Evolutionary conservation across 1,140 invertebrate genomes (phyloP).

Genomic region (Tenebrio molitor): DNA sequence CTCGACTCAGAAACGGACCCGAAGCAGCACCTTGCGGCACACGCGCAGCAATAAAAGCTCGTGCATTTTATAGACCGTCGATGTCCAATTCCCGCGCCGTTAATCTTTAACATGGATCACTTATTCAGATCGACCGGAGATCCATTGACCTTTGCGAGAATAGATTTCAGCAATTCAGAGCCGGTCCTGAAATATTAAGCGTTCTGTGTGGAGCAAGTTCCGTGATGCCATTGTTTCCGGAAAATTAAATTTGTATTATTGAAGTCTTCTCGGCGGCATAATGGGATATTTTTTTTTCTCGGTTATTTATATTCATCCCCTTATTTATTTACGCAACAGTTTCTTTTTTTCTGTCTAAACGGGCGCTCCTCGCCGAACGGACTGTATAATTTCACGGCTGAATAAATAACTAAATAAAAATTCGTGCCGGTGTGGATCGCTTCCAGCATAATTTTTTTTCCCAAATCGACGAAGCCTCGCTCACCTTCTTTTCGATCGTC

Average conservation of each 20-base stretch:
- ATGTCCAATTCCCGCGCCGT: background rate
- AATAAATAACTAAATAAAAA: background rate
- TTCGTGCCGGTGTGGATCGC: background rate
- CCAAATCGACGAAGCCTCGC: background rate
- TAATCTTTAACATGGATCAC: background rate
- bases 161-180: conserved; percentile 5
- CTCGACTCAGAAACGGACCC: no score
- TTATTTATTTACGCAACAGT: background rate
- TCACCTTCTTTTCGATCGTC: background rate
- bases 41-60: no score
- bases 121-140: background rate
- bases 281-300: background rate
- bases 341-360: background rate
- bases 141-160: background rate
- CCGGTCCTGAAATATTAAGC: background rate
- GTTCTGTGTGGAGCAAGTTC: background rate
- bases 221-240: background rate
- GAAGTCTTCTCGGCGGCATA: background rate
- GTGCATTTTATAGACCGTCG: background rate
- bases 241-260: background rate
- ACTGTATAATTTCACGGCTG: background rate
- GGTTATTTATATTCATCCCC: background rate
- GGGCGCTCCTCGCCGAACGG: background rate
- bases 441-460: background rate
- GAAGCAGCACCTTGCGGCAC: no score